These are phyloP conservation scores for Chaenogobius annularis DNA, from an alignment of 2,113 vertebrate genomes.

Conservation along the genomic window DNA sequence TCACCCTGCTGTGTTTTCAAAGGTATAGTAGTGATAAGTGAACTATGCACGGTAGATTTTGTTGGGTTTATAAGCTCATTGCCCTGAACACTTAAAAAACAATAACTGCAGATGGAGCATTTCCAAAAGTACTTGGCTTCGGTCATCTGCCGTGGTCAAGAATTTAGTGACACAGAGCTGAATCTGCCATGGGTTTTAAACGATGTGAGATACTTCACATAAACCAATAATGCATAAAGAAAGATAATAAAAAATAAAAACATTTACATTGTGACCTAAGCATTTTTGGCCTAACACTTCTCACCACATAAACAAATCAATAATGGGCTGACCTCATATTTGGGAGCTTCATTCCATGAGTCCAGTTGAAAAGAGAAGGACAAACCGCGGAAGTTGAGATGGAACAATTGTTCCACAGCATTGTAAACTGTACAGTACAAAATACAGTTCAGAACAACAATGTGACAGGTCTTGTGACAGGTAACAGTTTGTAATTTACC, in stretches of 20 bases:
- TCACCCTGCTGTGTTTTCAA: neutral
- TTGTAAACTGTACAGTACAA: slow-evolving; percentile 85
- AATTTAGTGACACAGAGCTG: neutral
- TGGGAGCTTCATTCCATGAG: slow-evolving; percentile 97
- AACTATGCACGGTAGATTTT: neutral
- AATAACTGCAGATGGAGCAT: neutral
- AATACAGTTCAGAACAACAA: neutral
- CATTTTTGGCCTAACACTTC: neutral
- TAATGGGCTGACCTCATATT: slow-evolving; percentile 89
- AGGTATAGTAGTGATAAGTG: slow-evolving; percentile 2
- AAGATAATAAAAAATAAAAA: neutral
- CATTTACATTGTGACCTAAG: neutral
- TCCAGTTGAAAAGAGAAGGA: slow-evolving; percentile 99
- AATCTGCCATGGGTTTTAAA: neutral
- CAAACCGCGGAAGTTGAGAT: slow-evolving; percentile 97
- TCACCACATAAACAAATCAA: neutral
- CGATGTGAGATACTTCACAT: no score
- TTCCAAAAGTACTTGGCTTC: neutral
- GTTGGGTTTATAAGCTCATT: neutral
- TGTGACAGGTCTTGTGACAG: no score
- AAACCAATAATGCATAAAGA: neutral
- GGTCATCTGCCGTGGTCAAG: neutral
- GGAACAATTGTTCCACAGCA: slow-evolving; percentile 96
- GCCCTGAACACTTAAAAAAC: no score
- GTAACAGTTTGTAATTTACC: slow-evolving; percentile 73